phyloP scores from a whole-genome alignment of 2,888 invertebrate species.

The Drosophila emarginata region DNA sequence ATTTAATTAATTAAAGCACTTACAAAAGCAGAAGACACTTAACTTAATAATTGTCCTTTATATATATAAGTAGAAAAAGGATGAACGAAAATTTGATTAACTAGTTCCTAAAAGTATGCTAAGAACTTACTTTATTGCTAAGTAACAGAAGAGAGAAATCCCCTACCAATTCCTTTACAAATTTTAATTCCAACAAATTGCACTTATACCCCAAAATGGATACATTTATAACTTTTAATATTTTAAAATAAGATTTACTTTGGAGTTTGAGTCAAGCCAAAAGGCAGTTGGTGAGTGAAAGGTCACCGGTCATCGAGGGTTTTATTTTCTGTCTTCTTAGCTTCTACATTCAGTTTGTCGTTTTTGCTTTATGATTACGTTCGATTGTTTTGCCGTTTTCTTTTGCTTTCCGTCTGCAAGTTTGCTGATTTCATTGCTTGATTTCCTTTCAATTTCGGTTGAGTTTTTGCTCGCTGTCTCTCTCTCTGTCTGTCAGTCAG shows the following conservation, averaged over 20 bases:
- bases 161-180: background rate
- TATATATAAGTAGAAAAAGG: background rate
- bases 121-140: background rate
- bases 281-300: background rate
- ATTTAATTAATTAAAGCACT: too few species aligned
- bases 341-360: slow-evolving; percentile 5
- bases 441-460: slow-evolving; percentile 47
- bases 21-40: too few species aligned
- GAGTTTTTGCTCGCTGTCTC: slow-evolving; percentile 39
- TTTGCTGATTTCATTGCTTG: slow-evolving; percentile 57
- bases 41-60: background rate
- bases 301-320: slow-evolving; percentile 21
- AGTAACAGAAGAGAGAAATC: background rate
- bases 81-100: background rate
- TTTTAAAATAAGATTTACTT: slow-evolving; percentile 11
- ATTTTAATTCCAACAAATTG: background rate
- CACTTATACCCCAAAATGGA: background rate
- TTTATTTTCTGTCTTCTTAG: slow-evolving; percentile 1
- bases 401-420: slow-evolving; percentile 51
- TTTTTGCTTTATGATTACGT: slow-evolving; percentile 43
- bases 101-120: background rate
- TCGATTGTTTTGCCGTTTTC: slow-evolving; percentile 46
- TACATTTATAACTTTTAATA: slow-evolving; percentile 16
- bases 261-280: background rate
- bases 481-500: slow-evolving; percentile 1